phyloP scores from a whole-genome alignment of 1,140 invertebrate species.

The Thalassaphorura encarpata region DNA sequence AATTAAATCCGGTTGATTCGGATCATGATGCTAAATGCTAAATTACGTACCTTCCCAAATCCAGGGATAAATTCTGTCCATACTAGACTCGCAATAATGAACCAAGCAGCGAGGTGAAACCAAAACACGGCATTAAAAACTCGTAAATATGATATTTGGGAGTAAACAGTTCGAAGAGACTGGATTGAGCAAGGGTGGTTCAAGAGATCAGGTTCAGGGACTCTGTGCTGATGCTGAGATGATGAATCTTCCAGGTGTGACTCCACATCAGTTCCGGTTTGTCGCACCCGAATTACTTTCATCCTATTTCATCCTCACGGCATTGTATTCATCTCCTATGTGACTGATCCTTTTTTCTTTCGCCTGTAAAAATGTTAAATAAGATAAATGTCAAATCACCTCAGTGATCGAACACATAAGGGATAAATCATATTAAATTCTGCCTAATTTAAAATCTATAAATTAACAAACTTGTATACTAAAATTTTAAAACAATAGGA shows the following conservation, averaged over 20 bases:
- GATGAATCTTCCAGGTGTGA: no score
- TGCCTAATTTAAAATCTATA: no score
- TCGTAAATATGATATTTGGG: constrained; percentile 6
- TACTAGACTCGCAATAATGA: constrained; percentile 16
- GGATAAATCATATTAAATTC: no score
- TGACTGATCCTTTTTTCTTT: constrained; percentile 7
- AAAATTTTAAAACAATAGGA: no score
- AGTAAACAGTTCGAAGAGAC: constrained; percentile 4
- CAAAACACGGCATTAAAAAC: constrained; percentile 24
- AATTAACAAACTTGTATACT: no score
- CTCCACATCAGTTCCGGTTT: constrained; percentile 1
- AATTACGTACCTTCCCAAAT: constrained; percentile 17
- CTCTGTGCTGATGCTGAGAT: not conserved
- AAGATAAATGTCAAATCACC: no score
- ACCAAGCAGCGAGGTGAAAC: constrained; percentile 23
- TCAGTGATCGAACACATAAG: no score
- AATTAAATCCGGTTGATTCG: no score
- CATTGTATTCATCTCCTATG: constrained; percentile 12
- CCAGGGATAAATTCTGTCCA: constrained; percentile 30
- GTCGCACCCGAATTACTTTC: constrained; percentile 12
- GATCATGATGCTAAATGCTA: not conserved
- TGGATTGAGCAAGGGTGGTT: not conserved
- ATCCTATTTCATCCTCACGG: constrained; percentile 23
- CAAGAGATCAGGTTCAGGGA: not conserved
- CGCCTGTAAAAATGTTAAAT: constrained; percentile 3